Conservation (phyloP, 2,888 invertebrate species). For the Crioceris asparagi region DNA sequence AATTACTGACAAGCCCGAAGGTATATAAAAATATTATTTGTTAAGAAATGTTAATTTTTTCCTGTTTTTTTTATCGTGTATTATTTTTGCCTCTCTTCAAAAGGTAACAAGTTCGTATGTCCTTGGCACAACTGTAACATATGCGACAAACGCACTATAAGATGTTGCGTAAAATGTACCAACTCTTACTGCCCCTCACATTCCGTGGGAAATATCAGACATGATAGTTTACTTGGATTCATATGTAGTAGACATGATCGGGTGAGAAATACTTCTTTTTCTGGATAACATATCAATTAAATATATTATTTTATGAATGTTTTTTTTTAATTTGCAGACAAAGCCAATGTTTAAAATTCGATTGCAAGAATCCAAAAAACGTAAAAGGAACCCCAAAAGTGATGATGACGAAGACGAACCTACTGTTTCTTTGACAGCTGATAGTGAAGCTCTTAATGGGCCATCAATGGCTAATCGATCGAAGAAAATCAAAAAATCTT, state of each 20-base stretch:
- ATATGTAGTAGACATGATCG: conserved; percentile 30
- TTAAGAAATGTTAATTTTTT: conserved; percentile 3
- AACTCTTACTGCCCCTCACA: conserved; percentile 37
- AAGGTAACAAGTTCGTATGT: conserved; percentile 33
- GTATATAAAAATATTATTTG: conserved; percentile 18
- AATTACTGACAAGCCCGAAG: conserved; percentile 29
- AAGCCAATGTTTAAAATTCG: too few relatives aligned
- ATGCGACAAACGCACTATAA: conserved; percentile 34
- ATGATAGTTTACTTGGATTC: conserved; percentile 31
- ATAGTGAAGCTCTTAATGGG: too few relatives aligned
- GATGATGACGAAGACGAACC: too few relatives aligned
- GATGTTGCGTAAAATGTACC: conserved; percentile 34
- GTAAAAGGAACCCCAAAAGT: too few relatives aligned
- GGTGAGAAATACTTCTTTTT: too few relatives aligned
- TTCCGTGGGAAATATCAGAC: conserved; percentile 33
- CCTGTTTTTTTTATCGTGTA: conserved; percentile 1
- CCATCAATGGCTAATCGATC: too few relatives aligned
- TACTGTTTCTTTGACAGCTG: too few relatives aligned
- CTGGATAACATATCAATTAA: too few relatives aligned
- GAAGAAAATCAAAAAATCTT: too few relatives aligned
- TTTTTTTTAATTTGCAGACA: too few relatives aligned
- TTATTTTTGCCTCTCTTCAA: conserved; percentile 9
- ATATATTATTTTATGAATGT: too few relatives aligned
- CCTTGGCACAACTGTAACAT: conserved; percentile 36
- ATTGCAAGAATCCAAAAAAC: too few relatives aligned